Evolutionary conservation across 2,888 invertebrate genomes (phyloP).

Genomic region (Ormia ochracea): DNA sequence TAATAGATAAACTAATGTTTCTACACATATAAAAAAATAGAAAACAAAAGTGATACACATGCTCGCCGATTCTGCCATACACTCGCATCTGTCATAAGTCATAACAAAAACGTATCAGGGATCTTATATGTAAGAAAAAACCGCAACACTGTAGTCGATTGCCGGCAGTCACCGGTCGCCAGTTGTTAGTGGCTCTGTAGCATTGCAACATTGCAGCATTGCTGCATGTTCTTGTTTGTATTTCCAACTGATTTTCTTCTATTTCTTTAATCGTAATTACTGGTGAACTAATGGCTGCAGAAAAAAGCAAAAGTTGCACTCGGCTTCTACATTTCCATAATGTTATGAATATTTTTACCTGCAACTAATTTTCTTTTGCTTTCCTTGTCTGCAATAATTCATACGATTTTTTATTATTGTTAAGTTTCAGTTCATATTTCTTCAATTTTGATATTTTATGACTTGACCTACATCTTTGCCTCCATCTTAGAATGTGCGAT

Average conservation of each 20-base stretch:
- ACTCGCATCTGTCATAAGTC: slow-evolving; percentile 44
- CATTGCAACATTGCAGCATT: too few species aligned
- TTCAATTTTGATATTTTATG: slow-evolving; percentile 48
- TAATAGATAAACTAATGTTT: slow-evolving; percentile 14
- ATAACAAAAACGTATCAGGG: slow-evolving; percentile 16
- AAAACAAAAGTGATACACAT: slow-evolving; percentile 24
- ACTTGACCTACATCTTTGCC: slow-evolving; percentile 55
- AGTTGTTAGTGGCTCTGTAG: too few species aligned
- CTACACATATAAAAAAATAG: background rate
- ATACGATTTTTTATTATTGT: slow-evolving; percentile 41
- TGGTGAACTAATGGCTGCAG: slow-evolving; percentile 21
- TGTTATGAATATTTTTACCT: background rate
- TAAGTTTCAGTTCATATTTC: slow-evolving; percentile 22
- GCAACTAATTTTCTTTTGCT: slow-evolving; percentile 18
- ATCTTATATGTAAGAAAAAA: slow-evolving; percentile 2
- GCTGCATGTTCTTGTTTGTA: background rate
- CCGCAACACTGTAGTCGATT: background rate
- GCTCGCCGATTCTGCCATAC: background rate
- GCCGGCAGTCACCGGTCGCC: background rate
- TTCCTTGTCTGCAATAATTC: background rate
- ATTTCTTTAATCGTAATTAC: slow-evolving; percentile 40
- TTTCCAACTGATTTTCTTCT: background rate
- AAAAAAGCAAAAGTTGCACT: slow-evolving; percentile 40
- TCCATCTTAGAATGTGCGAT: background rate
- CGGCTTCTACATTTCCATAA: background rate